Evolutionary conservation across 2,888 invertebrate genomes (phyloP), one percentile per base, ranked within the genome.

Genomic region (Disparrhopalites patrizii): DNA sequence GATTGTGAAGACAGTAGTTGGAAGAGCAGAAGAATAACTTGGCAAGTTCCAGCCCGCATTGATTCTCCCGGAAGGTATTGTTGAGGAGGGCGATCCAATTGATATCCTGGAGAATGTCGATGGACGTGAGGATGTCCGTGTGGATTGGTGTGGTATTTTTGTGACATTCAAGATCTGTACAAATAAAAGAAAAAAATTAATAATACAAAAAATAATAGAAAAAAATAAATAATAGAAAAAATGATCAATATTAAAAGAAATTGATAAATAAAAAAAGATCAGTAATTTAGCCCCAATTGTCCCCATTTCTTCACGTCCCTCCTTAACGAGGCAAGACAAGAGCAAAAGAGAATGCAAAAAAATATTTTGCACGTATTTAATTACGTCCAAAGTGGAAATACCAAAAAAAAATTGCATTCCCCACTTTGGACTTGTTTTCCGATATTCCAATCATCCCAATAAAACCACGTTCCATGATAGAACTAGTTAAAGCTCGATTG

Each of bases 91-190:
- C 30, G 27, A 47, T 62, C 62, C 62, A 62, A 25, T 52, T 62
- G 23, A 62, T 50, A 15, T 62, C 62, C 20, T 30, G 50, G 23
- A 62, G 62, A 10, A 51, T 47, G 28, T 52, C 51, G n/a, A 62
- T 50, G 20, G 62, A 62, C 15, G 23, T 18, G 31, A 62, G 47
- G 33, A 62, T 62, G 31, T 62, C 62, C 27, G 25, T 43, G n/a
- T 60, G 40, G 7, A 47, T 43, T 20, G 60, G 23, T 18, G 40
- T 28, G 20, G 25, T 43, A 51, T 38, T 30, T 50, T 51, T 52
- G 52, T 62, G 62, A 52, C 62, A 62, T 31, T 52, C 52, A 52
- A 62, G 62, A 62, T 62, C 62, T 62, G 25, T 1, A n/a, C 7
- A 18, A 31, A 23, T 2, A 33, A 28, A 55, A 7, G 5, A 55